Base-by-base conservation (phyloP, 2,888 invertebrate species). In the Morpho deidamia region DNA sequence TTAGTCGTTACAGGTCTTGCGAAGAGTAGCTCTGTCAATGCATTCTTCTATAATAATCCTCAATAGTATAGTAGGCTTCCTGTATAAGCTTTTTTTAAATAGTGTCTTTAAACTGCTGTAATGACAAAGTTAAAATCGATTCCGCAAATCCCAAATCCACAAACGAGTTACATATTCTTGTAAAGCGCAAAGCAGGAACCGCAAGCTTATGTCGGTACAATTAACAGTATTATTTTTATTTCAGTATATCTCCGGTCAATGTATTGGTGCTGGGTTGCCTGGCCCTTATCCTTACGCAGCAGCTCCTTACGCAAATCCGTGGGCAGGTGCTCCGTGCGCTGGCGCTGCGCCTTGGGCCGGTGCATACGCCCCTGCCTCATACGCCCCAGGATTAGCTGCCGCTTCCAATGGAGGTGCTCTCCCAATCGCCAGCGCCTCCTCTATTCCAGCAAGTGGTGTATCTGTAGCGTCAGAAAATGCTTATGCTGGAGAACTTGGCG, bases 401-500 rank as follows among this genome's bases (percentile, higher is more conserved):
- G 62, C 55, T 11, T 61, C 62, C 8, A 63, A 58, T 46, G 64
- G 65, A 11, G 63, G 63, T 11, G 60, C 59, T 8, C 51, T 67
- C 8, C 51, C 55, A 9, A 59, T 70, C 3, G 59, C 61, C 41
- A 67, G 70, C 47, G 51, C 59, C 23, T 23, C 23, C 23, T 23
- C 23, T 5, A 66, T 70, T 23, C 55, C 67, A 4, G 74, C 76
- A 1, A 68, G 56, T 14, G 76, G 76, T 7, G 56, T 78, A 2
- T 56, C 62, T 7, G 55, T 76, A 0, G 47, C 65, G 0, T 70
- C 74, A 9, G 75, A 76, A 5, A 23, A 23, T 2, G 23, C 23
- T 23, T 23, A 23, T 23, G 23, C 23, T 23, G 23, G 23, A 23
- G 51, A 70, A 72, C 76, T 74, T 7, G 52, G 69, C 11, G 51